Evolutionary conservation across 2,113 vertebrate species (phyloP).

Genomic region (Labrus mixtus): DNA sequence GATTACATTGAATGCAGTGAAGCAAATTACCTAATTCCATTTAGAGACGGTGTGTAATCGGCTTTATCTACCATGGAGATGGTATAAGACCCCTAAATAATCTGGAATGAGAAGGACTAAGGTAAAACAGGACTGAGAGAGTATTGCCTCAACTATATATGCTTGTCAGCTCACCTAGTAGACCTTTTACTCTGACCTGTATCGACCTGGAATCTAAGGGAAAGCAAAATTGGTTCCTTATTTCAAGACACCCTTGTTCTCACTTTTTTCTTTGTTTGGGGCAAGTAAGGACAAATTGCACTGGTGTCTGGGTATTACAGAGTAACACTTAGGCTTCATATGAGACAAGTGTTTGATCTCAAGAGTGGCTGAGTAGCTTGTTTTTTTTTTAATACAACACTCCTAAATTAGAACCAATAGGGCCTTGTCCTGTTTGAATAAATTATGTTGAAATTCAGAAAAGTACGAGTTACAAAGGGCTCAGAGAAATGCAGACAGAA

Average conservation of each 20-base stretch:
- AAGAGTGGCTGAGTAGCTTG: not conserved
- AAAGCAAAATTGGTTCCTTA: constrained; percentile 9
- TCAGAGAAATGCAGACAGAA: constrained; percentile 3
- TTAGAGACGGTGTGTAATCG: constrained; percentile 61
- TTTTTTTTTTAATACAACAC: constrained; percentile 20
- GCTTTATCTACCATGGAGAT: constrained; percentile 66
- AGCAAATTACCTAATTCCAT: constrained; percentile 71
- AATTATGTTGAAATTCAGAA: constrained; percentile 34
- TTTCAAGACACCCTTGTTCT: constrained; percentile 16
- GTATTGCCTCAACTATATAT: not conserved
- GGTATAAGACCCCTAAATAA: constrained; percentile 68
- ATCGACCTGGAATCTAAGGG: constrained; percentile 13
- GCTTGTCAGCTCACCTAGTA: constrained; percentile 26
- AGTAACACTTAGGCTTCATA: constrained; percentile 13
- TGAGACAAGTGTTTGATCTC: constrained; percentile 23
- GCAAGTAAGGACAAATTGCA: constrained; percentile 29
- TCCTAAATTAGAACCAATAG: constrained; percentile 29
- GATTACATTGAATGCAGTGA: constrained; percentile 60
- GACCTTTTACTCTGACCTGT: constrained; percentile 36
- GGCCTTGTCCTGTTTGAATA: constrained; percentile 50
- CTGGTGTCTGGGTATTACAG: constrained; percentile 1
- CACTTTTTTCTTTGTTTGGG: constrained; percentile 19
- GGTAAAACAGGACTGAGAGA: constrained; percentile 24
- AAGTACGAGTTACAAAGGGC: constrained; percentile 7
- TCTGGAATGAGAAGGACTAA: constrained; percentile 55